These are phyloP conservation scores for Dicrurus megarhynchus DNA, from an alignment of 2,113 vertebrate genomes.

Conservation along the genomic window DNA sequence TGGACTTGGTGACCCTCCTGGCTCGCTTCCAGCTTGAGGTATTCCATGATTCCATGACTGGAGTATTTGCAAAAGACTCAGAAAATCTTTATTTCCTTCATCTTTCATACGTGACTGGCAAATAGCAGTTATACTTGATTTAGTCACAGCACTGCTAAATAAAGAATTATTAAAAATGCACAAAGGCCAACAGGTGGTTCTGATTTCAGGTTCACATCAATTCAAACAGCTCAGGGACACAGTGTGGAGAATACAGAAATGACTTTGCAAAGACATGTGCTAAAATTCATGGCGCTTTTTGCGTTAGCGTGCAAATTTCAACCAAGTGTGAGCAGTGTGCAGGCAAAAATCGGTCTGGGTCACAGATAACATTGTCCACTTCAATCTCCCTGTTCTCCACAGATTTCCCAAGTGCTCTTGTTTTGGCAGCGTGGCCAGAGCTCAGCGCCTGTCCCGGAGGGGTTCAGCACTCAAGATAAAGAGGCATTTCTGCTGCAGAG, in stretches of 20 bases:
- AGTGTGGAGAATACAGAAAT: fast-evolving
- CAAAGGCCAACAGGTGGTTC: background rate
- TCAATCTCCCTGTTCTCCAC: background rate
- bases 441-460: background rate
- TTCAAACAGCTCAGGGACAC: background rate
- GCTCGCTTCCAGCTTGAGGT: background rate
- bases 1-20: background rate
- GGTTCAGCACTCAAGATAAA: background rate
- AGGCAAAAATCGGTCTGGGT: background rate
- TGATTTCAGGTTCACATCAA: background rate
- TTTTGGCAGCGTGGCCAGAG: background rate
- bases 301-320: background rate
- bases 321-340: background rate
- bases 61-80: background rate
- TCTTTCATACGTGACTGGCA: background rate
- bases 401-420: background rate
- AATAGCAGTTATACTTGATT: background rate
- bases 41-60: background rate
- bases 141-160: background rate
- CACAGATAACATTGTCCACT: background rate
- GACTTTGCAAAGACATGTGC: background rate
- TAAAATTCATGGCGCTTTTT: background rate
- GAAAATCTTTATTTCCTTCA: background rate
- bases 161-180: background rate
- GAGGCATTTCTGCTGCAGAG: background rate